Conservation (phyloP, 2,113 vertebrate genomes). For the Ariopsis seemanni region DNA sequence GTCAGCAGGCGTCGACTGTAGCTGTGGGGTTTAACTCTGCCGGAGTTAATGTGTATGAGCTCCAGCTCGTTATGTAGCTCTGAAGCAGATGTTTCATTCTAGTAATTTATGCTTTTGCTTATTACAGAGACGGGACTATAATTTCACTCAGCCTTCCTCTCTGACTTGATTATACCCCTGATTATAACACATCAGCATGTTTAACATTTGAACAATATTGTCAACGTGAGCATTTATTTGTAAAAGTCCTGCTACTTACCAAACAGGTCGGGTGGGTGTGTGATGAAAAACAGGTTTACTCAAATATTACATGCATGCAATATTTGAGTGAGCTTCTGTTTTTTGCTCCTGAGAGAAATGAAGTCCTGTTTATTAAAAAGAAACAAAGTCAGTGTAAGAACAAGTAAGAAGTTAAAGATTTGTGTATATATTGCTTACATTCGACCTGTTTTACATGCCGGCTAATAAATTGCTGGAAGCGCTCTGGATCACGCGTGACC, state of each 20-base stretch:
- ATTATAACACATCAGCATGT: neutral
- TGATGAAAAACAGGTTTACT: no score
- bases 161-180: neutral
- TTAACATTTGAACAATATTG: neutral
- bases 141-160: neutral
- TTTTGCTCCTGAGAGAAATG: neutral
- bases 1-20: no score
- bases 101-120: neutral
- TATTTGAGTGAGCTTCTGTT: no score
- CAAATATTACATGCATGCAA: no score
- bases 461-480: neutral
- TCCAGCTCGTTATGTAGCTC: neutral
- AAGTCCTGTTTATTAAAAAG: neutral
- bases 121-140: conserved; percentile 2
- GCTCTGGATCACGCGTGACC: neutral
- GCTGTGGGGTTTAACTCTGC: no score
- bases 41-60: neutral
- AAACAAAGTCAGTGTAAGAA: neutral
- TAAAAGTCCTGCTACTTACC: neutral
- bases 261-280: neutral
- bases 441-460: neutral
- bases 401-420: neutral
- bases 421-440: neutral
- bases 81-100: neutral
- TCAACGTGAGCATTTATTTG: neutral